Percentiles rank a stretch among this genome's conserved stretches.
Conservation (phyloP, 2,797 vertebrate species). For the Coilia nasus region DNA sequence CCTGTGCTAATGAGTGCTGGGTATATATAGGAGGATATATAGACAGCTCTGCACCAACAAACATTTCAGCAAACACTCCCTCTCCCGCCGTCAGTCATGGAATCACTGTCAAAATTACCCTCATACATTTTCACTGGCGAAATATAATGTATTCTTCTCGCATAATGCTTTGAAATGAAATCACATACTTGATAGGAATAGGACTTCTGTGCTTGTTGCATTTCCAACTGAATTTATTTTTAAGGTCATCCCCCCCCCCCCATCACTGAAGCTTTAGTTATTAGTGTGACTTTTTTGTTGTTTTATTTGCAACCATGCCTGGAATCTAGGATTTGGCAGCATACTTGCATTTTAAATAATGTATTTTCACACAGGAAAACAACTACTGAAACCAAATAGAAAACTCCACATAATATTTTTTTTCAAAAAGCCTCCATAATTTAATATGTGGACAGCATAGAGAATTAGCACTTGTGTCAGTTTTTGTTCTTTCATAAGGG, state of each 20-base stretch:
- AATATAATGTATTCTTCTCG: neutral
- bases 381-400: neutral
- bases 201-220: neutral
- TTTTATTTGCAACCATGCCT: neutral
- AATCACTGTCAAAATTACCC: neutral
- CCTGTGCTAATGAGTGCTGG: neutral
- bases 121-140: neutral
- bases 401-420: neutral
- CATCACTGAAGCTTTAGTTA: neutral
- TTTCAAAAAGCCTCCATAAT: neutral
- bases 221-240: neutral
- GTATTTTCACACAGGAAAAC: neutral
- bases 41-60: neutral
- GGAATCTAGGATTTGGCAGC: neutral
- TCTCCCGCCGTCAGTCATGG: neutral
- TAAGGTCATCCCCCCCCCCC: too few relatives aligned
- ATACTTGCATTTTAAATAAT: neutral
- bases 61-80: neutral
- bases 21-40: neutral
- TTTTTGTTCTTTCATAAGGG: neutral
- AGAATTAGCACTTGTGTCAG: neutral
- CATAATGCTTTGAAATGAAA: neutral
- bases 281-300: neutral
- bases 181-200: neutral
- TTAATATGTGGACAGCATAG: neutral